Conservation (phyloP, 2,888 invertebrate species). For the Aleiodes testaceus region DNA sequence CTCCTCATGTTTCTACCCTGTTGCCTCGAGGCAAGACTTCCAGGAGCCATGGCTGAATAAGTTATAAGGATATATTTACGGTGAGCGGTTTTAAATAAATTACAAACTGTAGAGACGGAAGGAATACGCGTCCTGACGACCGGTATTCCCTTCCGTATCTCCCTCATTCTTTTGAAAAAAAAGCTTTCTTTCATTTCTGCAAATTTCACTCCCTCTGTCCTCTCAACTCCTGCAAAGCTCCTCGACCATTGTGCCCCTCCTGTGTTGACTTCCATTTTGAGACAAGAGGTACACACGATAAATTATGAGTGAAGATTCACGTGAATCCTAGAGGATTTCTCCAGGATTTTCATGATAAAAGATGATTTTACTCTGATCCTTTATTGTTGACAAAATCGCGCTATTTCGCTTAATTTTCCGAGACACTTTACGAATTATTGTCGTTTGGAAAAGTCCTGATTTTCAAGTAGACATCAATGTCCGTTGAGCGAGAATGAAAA, state of each 20-base stretch:
- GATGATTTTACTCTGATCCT: constrained; percentile 4
- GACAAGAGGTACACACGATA: constrained; percentile 11
- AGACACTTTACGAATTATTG: too few relatives aligned
- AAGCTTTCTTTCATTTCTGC: constrained; percentile 31
- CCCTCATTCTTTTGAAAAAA: constrained; percentile 38
- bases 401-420: too few relatives aligned
- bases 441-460: too few relatives aligned
- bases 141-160: constrained; percentile 39
- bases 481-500: neutral
- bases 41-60: constrained; percentile 67
- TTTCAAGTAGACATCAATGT: neutral
- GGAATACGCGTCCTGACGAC: constrained; percentile 39
- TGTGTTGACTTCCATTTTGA: constrained; percentile 22
- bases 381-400: neutral
- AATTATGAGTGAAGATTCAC: constrained; percentile 5
- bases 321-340: constrained; percentile 30
- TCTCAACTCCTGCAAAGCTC: neutral
- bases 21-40: constrained; percentile 44
- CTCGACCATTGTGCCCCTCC: constrained; percentile 36
- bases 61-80: constrained; percentile 72
- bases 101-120: constrained; percentile 69
- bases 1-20: constrained; percentile 51
- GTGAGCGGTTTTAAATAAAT: constrained; percentile 72
- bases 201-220: constrained; percentile 26
- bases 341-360: constrained; percentile 33